phyloP scores from a whole-genome alignment of 2,113 vertebrate species.

The Leiothrix lutea region DNA sequence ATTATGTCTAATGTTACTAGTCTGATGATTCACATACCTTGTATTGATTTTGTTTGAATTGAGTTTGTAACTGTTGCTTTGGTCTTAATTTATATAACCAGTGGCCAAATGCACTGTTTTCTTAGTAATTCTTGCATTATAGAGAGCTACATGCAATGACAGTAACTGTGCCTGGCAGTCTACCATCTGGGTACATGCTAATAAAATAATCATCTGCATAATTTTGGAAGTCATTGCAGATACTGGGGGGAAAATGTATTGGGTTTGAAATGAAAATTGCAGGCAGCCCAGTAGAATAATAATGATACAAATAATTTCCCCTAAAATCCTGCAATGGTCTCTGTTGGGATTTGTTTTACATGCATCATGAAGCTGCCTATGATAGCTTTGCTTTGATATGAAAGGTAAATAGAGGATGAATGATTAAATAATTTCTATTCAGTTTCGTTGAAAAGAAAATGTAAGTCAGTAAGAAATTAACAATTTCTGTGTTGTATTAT shows the following conservation, averaged over 20 bases:
- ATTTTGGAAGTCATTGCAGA: slow-evolving; percentile 55
- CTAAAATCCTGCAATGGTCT: slow-evolving; percentile 34
- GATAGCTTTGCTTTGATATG: slow-evolving; percentile 49
- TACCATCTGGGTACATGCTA: slow-evolving; percentile 49
- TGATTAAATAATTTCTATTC: slow-evolving; percentile 67
- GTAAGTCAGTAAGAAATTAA: slow-evolving; percentile 4
- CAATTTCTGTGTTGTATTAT: neutral
- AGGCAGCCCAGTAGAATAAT: slow-evolving; percentile 41
- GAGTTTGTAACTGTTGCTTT: slow-evolving; percentile 26
- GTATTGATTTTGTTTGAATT: slow-evolving; percentile 42
- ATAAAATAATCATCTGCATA: slow-evolving; percentile 55
- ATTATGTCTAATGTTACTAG: neutral
- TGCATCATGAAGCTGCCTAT: slow-evolving; percentile 37
- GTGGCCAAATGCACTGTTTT: slow-evolving; percentile 36
- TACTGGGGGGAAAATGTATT: slow-evolving; percentile 17
- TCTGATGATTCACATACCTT: neutral
- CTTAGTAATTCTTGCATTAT: slow-evolving; percentile 14
- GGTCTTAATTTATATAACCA: slow-evolving; percentile 41
- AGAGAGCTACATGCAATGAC: slow-evolving; percentile 3
- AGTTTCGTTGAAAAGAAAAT: slow-evolving; percentile 43
- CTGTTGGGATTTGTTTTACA: slow-evolving; percentile 52
- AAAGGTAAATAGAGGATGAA: slow-evolving; percentile 71
- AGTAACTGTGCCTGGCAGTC: slow-evolving; percentile 37
- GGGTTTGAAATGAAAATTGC: slow-evolving; percentile 59
- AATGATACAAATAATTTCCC: slow-evolving; percentile 58